Evolutionary conservation across 1,140 invertebrate genomes (phyloP).

Genomic region (Pseudomyrmex sp.): DNA sequence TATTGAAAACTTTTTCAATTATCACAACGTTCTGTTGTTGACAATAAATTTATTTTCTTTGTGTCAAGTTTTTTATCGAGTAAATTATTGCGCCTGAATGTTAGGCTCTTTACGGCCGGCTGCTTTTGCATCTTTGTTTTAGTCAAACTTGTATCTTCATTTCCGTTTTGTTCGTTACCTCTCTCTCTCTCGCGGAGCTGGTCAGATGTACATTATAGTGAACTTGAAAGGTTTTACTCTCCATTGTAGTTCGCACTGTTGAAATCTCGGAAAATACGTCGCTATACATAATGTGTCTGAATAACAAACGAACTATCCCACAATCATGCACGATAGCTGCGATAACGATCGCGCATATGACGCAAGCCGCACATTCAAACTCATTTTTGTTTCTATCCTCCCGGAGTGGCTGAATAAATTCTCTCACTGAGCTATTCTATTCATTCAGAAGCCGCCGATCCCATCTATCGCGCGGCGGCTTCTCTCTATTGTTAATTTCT

Average conservation of each 20-base stretch:
- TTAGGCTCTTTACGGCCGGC: background rate
- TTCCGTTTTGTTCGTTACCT: background rate
- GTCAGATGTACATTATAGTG: constrained; percentile 13
- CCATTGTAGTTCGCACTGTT: background rate
- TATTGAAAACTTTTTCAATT: no score
- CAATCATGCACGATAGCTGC: constrained; percentile 43
- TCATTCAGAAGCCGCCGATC: constrained; percentile 40
- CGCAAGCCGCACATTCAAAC: constrained; percentile 41
- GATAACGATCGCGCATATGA: constrained; percentile 36
- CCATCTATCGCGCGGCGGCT: background rate
- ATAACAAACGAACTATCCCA: constrained; percentile 54
- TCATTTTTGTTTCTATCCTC: constrained; percentile 31
- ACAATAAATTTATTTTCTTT: no score
- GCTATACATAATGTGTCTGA: constrained; percentile 19
- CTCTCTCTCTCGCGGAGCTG: background rate
- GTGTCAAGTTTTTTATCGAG: no score
- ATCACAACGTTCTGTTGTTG: no score
- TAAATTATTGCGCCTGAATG: no score
- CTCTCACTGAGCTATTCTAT: constrained; percentile 26
- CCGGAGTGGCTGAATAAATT: constrained; percentile 10
- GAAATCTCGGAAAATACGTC: constrained; percentile 1
- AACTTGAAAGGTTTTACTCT: constrained; percentile 25
- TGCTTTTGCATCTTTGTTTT: no score
- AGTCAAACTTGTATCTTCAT: no score
- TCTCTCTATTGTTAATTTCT: constrained; percentile 15